These are phyloP conservation scores for Scatophagus argus DNA, from an alignment of 2,113 vertebrate species.

Conservation along the genomic window DNA sequence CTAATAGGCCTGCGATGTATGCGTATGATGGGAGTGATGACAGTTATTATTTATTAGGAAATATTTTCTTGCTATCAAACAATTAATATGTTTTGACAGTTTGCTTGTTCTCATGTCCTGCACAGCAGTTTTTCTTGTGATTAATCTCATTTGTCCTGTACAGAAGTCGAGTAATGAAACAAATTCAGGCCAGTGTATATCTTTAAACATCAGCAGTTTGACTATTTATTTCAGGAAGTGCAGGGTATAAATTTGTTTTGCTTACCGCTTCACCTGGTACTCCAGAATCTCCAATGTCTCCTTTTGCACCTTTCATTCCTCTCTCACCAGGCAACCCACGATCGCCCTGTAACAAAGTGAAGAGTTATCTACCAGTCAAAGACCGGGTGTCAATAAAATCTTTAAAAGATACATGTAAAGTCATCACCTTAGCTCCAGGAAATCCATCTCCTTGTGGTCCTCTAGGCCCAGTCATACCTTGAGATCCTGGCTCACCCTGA, in stretches of 20 bases:
- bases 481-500: conserved; percentile 90
- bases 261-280: conserved; percentile 86
- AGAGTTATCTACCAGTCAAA: conserved; percentile 9
- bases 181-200: too few species aligned
- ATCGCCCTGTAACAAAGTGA: conserved; percentile 84
- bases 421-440: conserved; percentile 88
- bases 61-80: background rate
- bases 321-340: conserved; percentile 88
- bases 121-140: too few species aligned
- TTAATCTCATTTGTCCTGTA: background rate
- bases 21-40: background rate
- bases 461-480: conserved; percentile 90
- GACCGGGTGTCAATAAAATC: background rate
- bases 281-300: conserved; percentile 88
- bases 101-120: background rate
- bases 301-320: conserved; percentile 88
- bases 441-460: conserved; percentile 89
- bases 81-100: background rate
- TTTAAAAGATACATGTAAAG: background rate
- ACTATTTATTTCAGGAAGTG: background rate
- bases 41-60: background rate
- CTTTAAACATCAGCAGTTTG: background rate
- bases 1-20: background rate
- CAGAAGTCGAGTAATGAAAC: too few species aligned
- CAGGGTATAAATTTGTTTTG: background rate